Conservation (phyloP, 2,113 vertebrate genomes). For the Dunckerocampus dactyliophorus region DNA sequence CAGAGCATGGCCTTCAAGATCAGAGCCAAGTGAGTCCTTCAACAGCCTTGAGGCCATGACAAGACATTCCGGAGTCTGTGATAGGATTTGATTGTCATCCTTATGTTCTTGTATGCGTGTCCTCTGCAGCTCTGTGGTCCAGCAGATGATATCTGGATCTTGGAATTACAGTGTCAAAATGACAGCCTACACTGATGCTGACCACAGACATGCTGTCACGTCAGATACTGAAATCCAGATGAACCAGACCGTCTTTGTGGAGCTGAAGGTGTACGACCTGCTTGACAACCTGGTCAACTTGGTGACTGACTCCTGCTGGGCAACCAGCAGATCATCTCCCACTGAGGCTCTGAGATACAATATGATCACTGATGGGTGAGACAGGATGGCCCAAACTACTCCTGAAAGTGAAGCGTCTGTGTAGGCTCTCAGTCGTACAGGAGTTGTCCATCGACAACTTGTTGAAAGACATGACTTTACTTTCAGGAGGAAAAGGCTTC, state of each 20-base stretch:
- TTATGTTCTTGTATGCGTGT: too few relatives aligned
- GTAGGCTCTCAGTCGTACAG: too few relatives aligned
- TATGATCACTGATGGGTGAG: constrained; percentile 29
- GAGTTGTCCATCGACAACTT: too few relatives aligned
- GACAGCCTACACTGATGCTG: constrained; percentile 4
- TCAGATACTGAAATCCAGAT: neutral
- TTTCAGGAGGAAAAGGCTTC: too few relatives aligned
- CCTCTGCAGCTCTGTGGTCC: constrained; percentile 17
- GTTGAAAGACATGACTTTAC: too few relatives aligned
- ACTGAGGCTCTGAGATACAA: constrained; percentile 5
- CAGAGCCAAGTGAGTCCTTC: too few relatives aligned
- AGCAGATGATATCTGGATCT: neutral
- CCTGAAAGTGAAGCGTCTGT: too few relatives aligned
- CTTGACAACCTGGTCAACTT: neutral
- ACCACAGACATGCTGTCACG: neutral
- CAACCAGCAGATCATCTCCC: neutral
- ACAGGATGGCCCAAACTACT: neutral
- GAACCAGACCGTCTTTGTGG: constrained; percentile 37
- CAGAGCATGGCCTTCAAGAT: neutral
- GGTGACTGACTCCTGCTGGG: constrained; percentile 38
- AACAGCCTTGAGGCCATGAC: too few relatives aligned
- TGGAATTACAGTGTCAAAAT: constrained; percentile 31
- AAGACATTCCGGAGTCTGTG: neutral
- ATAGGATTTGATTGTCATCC: too few relatives aligned
- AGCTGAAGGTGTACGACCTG: constrained; percentile 22